Conservation (phyloP, 1,140 invertebrate species). For the Dendroctonus valens region DNA sequence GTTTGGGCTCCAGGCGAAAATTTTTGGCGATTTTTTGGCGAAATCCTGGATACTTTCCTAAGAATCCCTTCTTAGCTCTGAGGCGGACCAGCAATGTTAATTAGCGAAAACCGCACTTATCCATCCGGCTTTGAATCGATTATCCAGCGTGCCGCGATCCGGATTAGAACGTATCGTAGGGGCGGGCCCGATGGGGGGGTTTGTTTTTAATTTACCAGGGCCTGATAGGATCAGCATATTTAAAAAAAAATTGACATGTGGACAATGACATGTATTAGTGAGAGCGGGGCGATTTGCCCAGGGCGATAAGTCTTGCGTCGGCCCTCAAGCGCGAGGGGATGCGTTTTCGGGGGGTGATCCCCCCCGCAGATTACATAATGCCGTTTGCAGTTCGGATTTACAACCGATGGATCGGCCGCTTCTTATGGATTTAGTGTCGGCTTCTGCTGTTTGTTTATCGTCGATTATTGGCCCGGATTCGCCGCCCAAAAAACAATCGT, state of each 20-base stretch:
- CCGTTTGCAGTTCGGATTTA: constrained; percentile 47
- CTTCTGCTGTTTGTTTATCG: constrained; percentile 38
- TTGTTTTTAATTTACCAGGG: constrained; percentile 34
- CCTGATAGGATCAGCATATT: constrained; percentile 31
- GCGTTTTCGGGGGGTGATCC: constrained; percentile 30
- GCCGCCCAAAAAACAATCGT: too few species aligned
- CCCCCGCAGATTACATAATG: constrained; percentile 45
- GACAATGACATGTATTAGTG: constrained; percentile 42
- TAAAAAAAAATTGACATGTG: constrained; percentile 43
- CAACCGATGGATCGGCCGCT: constrained; percentile 39
- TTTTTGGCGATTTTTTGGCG: too few species aligned
- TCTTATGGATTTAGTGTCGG: constrained; percentile 44
- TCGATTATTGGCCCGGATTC: constrained; percentile 20
- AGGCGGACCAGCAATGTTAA: too few species aligned
- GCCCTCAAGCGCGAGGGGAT: constrained; percentile 24
- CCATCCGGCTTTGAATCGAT: too few species aligned
- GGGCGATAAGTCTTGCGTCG: constrained; percentile 3
- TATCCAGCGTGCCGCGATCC: not conserved
- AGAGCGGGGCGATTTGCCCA: constrained; percentile 8
- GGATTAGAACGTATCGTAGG: constrained; percentile 1
- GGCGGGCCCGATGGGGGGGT: constrained; percentile 12
- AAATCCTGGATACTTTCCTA: too few species aligned
- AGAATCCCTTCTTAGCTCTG: too few species aligned
- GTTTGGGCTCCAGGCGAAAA: not conserved
- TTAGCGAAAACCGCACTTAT: too few species aligned